Evolutionary conservation across 2,797 vertebrate species (phyloP).

Genomic region (Alfaro cultratus): DNA sequence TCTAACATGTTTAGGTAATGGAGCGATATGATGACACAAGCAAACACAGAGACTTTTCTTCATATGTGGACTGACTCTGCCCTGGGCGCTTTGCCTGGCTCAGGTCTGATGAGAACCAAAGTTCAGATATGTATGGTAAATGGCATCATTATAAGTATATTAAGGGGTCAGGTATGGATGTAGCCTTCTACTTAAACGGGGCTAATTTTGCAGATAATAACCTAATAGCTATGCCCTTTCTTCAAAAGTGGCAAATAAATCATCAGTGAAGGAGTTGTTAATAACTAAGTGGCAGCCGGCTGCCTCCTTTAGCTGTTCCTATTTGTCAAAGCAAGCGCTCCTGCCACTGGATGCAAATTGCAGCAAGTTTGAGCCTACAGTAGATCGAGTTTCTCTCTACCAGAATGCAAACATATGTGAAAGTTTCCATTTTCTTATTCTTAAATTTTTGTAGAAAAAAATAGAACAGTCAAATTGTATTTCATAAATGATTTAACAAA

Average conservation of each 20-base stretch:
- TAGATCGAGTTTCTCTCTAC: slow-evolving; percentile 66
- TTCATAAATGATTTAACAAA: not conserved
- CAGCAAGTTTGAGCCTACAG: slow-evolving; percentile 67
- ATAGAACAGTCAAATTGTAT: not conserved
- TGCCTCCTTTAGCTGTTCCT: slow-evolving; percentile 90
- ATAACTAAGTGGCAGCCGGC: slow-evolving; percentile 97
- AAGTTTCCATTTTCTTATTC: slow-evolving; percentile 11
- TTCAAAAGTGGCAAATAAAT: slow-evolving; percentile 94
- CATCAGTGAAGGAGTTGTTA: slow-evolving; percentile 97
- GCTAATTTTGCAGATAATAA: slow-evolving; percentile 98
- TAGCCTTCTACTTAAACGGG: slow-evolving; percentile 94
- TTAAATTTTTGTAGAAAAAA: slow-evolving; percentile 16
- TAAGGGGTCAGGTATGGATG: slow-evolving; percentile 95
- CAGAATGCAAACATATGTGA: slow-evolving; percentile 35
- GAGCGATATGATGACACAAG: slow-evolving; percentile 46
- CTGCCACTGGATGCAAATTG: slow-evolving; percentile 90
- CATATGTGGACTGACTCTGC: slow-evolving; percentile 51
- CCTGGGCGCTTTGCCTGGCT: slow-evolving; percentile 60
- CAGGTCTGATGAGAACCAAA: slow-evolving; percentile 77
- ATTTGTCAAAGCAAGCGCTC: slow-evolving; percentile 98
- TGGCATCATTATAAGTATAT: slow-evolving; percentile 99
- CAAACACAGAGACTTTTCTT: slow-evolving; percentile 52
- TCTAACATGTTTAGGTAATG: slow-evolving; percentile 54
- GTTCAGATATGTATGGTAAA: slow-evolving; percentile 94
- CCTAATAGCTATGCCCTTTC: slow-evolving; percentile 94